Evolutionary conservation across 1,140 invertebrate species (phyloP).

Genomic region (Aporrectodea caliginosa): DNA sequence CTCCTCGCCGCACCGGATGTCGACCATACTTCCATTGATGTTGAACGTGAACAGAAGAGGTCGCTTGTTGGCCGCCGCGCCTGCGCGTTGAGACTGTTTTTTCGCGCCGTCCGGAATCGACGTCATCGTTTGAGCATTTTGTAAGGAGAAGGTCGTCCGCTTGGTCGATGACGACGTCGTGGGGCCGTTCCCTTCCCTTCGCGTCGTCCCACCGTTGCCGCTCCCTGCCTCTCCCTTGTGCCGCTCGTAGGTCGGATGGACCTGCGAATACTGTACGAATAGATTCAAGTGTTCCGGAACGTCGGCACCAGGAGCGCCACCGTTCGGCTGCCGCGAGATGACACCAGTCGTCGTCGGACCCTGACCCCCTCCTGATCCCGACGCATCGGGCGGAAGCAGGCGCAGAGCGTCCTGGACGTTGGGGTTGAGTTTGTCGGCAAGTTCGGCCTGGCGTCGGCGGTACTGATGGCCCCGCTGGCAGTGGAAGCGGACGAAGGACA

Average conservation of each 20-base stretch:
- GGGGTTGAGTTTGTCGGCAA: constrained; percentile 16
- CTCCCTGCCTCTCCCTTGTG: neutral
- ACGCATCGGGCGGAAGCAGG: neutral
- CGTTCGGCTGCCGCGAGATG: neutral
- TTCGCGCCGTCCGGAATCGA: neutral
- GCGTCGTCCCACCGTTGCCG: neutral
- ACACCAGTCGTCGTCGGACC: neutral
- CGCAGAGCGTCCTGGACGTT: neutral
- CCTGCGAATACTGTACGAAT: constrained; percentile 21
- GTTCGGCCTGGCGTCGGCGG: constrained; percentile 23
- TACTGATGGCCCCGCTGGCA: constrained; percentile 33
- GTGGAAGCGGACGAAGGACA: constrained; percentile 32
- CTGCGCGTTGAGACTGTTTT: neutral
- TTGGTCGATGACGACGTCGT: neutral
- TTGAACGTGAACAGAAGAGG: constrained; percentile 32
- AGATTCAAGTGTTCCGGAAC: constrained; percentile 24
- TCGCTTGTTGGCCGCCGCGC: neutral
- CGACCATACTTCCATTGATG: constrained; percentile 34
- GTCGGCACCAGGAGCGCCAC: neutral
- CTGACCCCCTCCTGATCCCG: neutral
- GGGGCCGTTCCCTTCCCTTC: neutral
- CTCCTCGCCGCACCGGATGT: constrained; percentile 27
- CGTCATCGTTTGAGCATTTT: neutral
- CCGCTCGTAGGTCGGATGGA: neutral
- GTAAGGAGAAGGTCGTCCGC: neutral